These are phyloP conservation scores for Trichosurus vulpecula DNA, from an alignment of 2,797 vertebrate genomes.

Conservation along the genomic window DNA sequence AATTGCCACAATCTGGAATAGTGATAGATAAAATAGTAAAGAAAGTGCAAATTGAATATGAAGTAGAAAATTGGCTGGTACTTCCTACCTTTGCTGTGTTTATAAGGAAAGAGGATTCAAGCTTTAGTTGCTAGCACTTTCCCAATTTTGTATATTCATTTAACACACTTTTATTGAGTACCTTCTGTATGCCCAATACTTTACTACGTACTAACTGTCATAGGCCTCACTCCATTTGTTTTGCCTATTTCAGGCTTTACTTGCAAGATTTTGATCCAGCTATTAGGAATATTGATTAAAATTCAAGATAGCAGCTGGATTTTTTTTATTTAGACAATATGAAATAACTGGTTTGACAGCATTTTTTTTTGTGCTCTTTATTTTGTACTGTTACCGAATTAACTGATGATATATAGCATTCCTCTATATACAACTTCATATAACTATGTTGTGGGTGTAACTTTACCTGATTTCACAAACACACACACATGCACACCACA, in stretches of 20 bases:
- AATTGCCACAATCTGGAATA: background rate
- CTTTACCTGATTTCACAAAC: background rate
- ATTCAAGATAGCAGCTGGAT: background rate
- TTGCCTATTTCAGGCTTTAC: background rate
- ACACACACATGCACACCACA: background rate
- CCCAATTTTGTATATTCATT: background rate
- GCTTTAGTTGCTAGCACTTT: background rate
- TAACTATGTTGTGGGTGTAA: background rate
- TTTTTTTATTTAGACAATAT: background rate
- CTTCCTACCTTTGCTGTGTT: background rate
- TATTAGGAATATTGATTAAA: background rate
- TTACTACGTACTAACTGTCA: background rate
- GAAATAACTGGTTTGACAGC: background rate
- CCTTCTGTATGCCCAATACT: background rate
- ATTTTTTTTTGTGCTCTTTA: background rate
- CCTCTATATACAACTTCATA: background rate
- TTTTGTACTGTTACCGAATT: background rate
- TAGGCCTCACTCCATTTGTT: background rate
- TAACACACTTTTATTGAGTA: background rate
- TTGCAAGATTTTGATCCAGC: background rate
- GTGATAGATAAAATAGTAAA: background rate
- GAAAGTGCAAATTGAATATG: background rate
- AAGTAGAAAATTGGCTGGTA: background rate
- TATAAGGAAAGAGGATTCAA: background rate
- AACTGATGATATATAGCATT: background rate